Evolutionary conservation across 2,797 vertebrate genomes (phyloP), one percentile per base, ranked within the genome.

Genomic region (Spinus pinus): DNA sequence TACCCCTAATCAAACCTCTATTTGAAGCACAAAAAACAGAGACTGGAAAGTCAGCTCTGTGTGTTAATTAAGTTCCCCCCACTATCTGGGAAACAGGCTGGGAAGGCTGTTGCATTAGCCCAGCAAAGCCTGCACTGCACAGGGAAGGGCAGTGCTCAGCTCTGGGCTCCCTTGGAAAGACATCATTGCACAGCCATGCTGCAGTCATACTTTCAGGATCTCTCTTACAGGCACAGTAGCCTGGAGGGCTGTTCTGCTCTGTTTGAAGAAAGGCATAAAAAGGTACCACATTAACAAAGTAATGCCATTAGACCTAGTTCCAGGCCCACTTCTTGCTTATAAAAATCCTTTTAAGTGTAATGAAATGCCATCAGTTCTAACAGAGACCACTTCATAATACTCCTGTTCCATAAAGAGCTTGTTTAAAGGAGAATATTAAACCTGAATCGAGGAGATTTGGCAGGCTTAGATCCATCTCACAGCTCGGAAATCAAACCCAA

Each of bases 311-410:
- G 53, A 75, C 21, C 47, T 49, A 87, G 75, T 89, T 93, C 69
- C 73, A 78, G 75, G 65, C 54, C 75, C 22, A 62, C 79, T 87
- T 87, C 64, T 60, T 67, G 56, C 88, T 88, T 72, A 73, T 51
- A 93, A 89, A 92, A 96, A 70, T 62, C 81, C 71, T 94, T 94
- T 95, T 46, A 80, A 44, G 67, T 41, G 41, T 66, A 95, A 91
- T 87, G 79, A 92, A 95, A 91, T 44, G 72, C 81, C 53, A 84
- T 46, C 81, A 78, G 49, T 85, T 95, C 93, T 85, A 93, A 91
- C 27, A 82, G 75, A 93, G 47, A 69, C 53, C 65, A 58, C 72
- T 82, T 84, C 22, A 61, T 50, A 30, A 86, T 77, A 58, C 5
- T 44, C 60, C 42, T 7, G 9, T 42, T 70, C 67, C 61, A 83